Base-by-base conservation (phyloP, 2,797 vertebrate genomes). In the Poecilia picta region DNA sequence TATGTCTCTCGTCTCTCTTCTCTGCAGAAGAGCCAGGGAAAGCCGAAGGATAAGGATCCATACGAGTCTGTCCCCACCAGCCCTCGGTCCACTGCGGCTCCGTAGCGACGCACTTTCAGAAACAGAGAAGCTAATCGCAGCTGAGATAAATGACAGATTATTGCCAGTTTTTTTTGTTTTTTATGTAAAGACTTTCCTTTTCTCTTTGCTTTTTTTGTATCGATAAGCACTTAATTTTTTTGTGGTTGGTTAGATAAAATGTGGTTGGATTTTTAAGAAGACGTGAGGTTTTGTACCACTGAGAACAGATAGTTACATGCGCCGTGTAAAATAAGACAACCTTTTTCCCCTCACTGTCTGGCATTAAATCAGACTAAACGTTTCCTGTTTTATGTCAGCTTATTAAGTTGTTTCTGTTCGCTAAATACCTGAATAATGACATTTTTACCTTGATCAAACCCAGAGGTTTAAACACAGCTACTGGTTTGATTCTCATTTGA, bases 21-120 rank as follows among this genome's bases (percentile, higher is more conserved):
- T 83, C 59, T 49, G 45, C 76, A 92, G 94, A 20, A 77, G 15
- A 47, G n/a, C 3, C 11, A 39, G 33, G 15, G n/a, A 23, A 39
- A 78, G 73, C 28, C 73, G 33, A 28, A 3, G 36, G 41, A 74
- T 0, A 28, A 1, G 68, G 86, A 89, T 0, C 73, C 76, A n/a
- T 77, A 79, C 0, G 89, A 92, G 18, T 28, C 46, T 53, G 23
- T 93, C 78, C 23, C 1, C 4, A 8, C 11, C 20, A 23, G 18
- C 39, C 25, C 73, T 25, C n/a, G n/a, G 49, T 5, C 74, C 20
- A 23, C 68, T 76, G 0, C 1, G 10, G 4, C 76, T 45, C 62
- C 62, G 4, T 43, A 0, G 2, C 76, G 41, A 85, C 4, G 25
- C 64, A 62, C 57, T 57, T 5, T 2, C 68, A 72, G 12, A 36